Base-by-base conservation (phyloP, 2,113 vertebrate species). In the Cyphomyrus plagiostoma region DNA sequence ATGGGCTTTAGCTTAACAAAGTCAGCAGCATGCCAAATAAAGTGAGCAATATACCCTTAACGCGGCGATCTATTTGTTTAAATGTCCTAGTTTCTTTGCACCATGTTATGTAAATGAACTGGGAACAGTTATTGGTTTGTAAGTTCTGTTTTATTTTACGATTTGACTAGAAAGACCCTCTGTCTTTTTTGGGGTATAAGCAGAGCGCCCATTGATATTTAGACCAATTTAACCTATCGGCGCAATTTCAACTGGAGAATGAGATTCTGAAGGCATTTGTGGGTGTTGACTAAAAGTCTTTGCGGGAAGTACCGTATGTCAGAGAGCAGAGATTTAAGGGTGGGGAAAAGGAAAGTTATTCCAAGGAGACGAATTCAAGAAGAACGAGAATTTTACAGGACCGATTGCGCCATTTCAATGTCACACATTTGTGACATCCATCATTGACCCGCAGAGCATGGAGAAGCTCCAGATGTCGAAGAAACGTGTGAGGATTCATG, bases 1-100 rank as follows among this genome's bases (percentile, higher is more conserved):
- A 56, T 46, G 89, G 74, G 35, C 1, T 74, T 35, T 30, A 74
- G 26, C 30, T 35, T 35, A 42, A 77, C 10, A 39, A 42, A 42
- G n/a, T 42, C 35, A 39, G 26, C 70, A 77, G 35, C 0, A 0
- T 74, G 35, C 35, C n/a, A 62, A 74, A 39, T 39, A 77, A 39
- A 77, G 13, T 39, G 4, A 77, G 26, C 13, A 17, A 39, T 77
- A 39, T 77, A 77, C 1, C 95, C 94, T 96, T 96, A 94, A 93
- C 92, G 91, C 49, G 91, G 91, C 85, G 70, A 90, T 53, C 82
- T 0, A 10, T 50, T 89, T 91, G 88, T 87, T 87, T 62, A 77
- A 92, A 89, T 91, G 88, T 89, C 91, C 70, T 93, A 89, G 30
- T 90, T 89, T 90, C 80, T 77, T 52, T 11, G 88, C 90, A 90